Evolutionary conservation across 92 coral and sea anemone genomes (phyloP), one percentile per base, ranked within the genome.

Genomic region (Zoanthus solanderi): DNA sequence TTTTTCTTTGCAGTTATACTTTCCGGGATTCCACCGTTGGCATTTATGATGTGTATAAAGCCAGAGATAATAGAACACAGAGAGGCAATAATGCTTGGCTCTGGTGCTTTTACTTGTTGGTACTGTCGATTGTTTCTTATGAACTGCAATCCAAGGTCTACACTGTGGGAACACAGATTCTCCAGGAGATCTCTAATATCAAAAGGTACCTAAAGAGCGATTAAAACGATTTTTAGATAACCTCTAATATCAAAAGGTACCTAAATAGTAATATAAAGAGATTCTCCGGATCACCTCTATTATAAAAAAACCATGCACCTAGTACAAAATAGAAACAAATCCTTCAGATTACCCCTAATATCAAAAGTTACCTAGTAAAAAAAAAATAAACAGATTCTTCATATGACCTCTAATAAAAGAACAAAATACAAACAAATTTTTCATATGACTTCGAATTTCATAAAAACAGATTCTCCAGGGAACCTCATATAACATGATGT

Each of bases 61-160:
- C 98, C 98, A n/a, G 88, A 65, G 42, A 97, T 84, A 52, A 97
- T 95, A 74, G 91, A 91, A 77, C 98, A 95, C 54, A 95, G 90
- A 0, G 95, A 89, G 15, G 91, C 78, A 4, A 97, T 93, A 28
- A 91, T 87, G 73, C 98, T 95, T 3, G 95, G 94, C 16, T 86
- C 78, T 44, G 97, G 96, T n/a, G 94, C 92, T 30, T 89, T 79
- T 60, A 95, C 77, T 75, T 88, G 84, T 75, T 94, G 99, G 72
- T 90, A 87, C 42, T 87, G 72, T 54, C 84, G 69, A 88, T 95
- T 89, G 6, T 79, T 79, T n/a, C 92, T 83, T 16, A 91, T 78
- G 87, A 97, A 97, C 16, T 87, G 81, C 23, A 95, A 90, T n/a
- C 98, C 99, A 12, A 69, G 92, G 79, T 95, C 96, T 9, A 95